Base-by-base conservation (phyloP, 2,113 vertebrate genomes). In the Mesembrinibis cayennensis region DNA sequence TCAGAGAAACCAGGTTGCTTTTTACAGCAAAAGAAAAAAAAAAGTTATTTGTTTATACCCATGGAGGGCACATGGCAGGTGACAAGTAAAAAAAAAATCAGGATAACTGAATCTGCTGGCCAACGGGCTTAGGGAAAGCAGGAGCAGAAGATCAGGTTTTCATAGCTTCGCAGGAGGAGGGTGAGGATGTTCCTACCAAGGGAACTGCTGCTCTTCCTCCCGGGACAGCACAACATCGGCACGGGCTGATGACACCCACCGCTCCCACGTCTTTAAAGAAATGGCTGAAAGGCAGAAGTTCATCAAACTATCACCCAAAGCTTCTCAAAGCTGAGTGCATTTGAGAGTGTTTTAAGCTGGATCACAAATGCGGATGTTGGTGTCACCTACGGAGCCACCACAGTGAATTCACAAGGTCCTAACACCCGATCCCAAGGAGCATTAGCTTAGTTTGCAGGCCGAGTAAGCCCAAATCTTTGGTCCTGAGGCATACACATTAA, bases 191-290 rank as follows among this genome's bases (percentile, higher is more conserved):
- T 83, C 19, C 29, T 45, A 44, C 58, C 13, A 8, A 22, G 14
- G 40, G 38, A 61, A 79, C 21, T 1, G 0, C 21, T 47, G 40
- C 30, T 81, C 30, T 58, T 77, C 47, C 47, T 38, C 36, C 69
- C 7, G 3, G 36, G 47, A 25, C 20, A 62, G 50, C 62, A 56
- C 0, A 0, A 62, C 56, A 76, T 34, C 16, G 2, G 45, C 67
- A 66, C 5, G 2, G 62, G 32, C 25, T 83, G 67, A 10, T 2
- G 9, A 47, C 36, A 52, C 16, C 29, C 50, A 30, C 25, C 2
- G 8, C 23, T 76, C 30, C 42, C 20, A n/a, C 2, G 1, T 4
- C 2, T 0, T 11, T 38, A 59, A 38, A 22, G 63, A 36, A 84
- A 44, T 2, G 15, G 47, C 17, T 81, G 25, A 47, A 44, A 72